Base-by-base conservation (phyloP, 1,140 invertebrate species). In the Hetaerina americana region DNA sequence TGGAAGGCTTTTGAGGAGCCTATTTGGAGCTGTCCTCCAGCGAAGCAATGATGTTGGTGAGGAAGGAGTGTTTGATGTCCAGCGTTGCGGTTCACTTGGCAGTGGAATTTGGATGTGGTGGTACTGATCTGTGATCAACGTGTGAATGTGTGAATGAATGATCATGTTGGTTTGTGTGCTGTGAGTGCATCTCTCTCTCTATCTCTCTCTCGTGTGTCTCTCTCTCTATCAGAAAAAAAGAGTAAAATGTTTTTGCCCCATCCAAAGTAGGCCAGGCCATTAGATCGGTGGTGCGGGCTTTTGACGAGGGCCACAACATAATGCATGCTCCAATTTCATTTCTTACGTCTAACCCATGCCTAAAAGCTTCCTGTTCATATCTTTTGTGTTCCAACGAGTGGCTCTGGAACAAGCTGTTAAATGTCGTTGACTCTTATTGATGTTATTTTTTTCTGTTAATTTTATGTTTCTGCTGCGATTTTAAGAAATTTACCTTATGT, bases 391-490 rank as follows among this genome's bases (percentile, higher is more conserved):
- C 40, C 40, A 57, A 12, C 22, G 40, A 57, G 40, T n/a, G 22
- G 40, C 40, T 57, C 40, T 57, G 31, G 22, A 57, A 57, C 10
- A 18, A n/a, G 40, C 40, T 57, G 40, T 57, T 57, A n/a, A 57
- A 57, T 57, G 40, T 57, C 40, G 40, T 57, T 57, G 40, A 57
- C 40, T 18, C 22, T n/a, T n/a, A n/a, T n/a, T n/a, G n/a, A n/a
- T 57, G 40, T 57, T 57, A 57, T 57, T 57, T 57, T 40, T 57
- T 57, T 57, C 40, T 57, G 40, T 57, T 57, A 57, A 57, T 57
- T 57, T 57, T 57, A 57, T 57, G 40, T 57, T 57, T 57, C 40
- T 18, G 40, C 40, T 18, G 40, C 22, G 22, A 57, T 57, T 57
- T 57, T 18, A 57, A 57, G 22, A 57, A 57, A 57, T 57, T 57